phyloP scores from a whole-genome alignment of 2,113 vertebrate species.

The Tichodroma muraria region DNA sequence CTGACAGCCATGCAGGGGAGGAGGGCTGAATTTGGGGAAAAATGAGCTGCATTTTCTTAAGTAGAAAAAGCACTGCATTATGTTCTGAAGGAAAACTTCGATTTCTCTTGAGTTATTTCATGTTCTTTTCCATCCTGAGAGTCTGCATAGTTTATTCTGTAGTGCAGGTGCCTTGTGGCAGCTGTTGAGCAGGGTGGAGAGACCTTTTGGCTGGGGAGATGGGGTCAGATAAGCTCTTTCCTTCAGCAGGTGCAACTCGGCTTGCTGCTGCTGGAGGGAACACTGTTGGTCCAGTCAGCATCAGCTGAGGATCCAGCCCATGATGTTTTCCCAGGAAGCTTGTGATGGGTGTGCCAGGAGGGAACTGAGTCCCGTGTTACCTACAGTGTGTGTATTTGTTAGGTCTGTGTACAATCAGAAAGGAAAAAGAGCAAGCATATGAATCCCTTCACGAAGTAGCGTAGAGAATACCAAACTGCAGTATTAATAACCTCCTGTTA shows the following conservation, averaged over 20 bases:
- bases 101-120: rapidly evolving
- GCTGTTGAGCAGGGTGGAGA: neutral
- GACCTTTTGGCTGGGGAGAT: neutral
- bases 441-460: constrained; percentile 50
- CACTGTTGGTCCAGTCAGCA: neutral
- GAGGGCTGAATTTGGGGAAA: neutral
- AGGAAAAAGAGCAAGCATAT: constrained; percentile 66
- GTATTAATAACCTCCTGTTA: constrained; percentile 70
- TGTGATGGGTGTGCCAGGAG: neutral
- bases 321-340: neutral
- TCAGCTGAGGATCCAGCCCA: neutral
- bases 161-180: neutral
- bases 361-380: neutral
- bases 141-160: neutral
- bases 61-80: neutral
- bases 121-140: neutral
- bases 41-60: neutral
- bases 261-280: neutral
- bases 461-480: constrained; percentile 63
- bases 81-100: neutral
- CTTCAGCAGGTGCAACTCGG: neutral
- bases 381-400: neutral
- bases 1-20: neutral
- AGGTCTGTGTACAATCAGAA: neutral
- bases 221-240: constrained; percentile 14